Conservation (phyloP, 2,888 invertebrate genomes). For the Drosophila cracens region DNA sequence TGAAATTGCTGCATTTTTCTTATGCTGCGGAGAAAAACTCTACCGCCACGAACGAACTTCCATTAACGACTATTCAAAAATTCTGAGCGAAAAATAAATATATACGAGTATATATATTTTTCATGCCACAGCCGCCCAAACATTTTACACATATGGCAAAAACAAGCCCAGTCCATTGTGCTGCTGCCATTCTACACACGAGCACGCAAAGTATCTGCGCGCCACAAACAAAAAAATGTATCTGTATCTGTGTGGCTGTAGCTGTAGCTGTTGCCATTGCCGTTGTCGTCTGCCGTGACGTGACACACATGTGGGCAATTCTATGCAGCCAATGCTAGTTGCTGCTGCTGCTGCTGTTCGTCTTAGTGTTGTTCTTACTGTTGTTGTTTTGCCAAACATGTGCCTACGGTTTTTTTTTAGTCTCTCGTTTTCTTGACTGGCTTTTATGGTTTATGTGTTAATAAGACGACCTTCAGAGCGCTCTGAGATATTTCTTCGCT, state of each 20-base stretch:
- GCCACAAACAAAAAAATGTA: conserved; percentile 25
- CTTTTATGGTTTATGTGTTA: conserved; percentile 80
- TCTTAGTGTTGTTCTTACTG: conserved; percentile 25
- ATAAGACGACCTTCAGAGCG: conserved; percentile 73
- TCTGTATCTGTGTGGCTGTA: conserved; percentile 31
- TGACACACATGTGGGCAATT: conserved; percentile 80
- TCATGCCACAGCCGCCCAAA: conserved; percentile 65
- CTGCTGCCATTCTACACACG: conserved; percentile 47
- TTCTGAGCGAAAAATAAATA: conserved; percentile 57
- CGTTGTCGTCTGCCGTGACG: conserved; percentile 76
- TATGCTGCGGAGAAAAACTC: conserved; percentile 16
- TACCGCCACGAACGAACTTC: conserved; percentile 54
- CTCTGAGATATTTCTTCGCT: conserved; percentile 58
- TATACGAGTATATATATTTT: conserved; percentile 27
- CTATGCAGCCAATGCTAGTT: conserved; percentile 64
- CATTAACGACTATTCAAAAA: conserved; percentile 76
- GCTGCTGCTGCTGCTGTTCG: conserved; percentile 23
- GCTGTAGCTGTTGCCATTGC: conserved; percentile 43
- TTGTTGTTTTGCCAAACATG: conserved; percentile 55
- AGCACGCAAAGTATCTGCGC: conserved; percentile 51
- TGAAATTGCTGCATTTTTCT: conserved; percentile 9
- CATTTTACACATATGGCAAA: conserved; percentile 79
- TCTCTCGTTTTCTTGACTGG: conserved; percentile 55
- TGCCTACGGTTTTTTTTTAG: conserved; percentile 44
- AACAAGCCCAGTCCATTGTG: conserved; percentile 76